Evolutionary conservation across 2,113 vertebrate species (phyloP).

Genomic region (Seriola quinqueradiata): DNA sequence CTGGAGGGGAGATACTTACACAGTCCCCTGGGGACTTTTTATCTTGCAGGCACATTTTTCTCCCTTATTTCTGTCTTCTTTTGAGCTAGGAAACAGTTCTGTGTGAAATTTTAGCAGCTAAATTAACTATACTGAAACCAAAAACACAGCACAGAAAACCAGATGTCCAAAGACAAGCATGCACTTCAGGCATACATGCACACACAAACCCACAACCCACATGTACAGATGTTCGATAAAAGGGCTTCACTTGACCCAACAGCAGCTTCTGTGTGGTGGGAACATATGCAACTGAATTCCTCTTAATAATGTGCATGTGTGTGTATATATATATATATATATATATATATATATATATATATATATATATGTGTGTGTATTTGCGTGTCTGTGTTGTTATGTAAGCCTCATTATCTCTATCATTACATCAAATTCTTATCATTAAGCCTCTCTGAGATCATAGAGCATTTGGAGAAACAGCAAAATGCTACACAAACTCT

Average conservation of each 20-base stretch:
- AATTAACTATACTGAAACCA: slow-evolving; percentile 11
- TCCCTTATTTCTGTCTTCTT: slow-evolving; percentile 1
- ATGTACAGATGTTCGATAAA: background rate
- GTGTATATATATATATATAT: slow-evolving; percentile 18
- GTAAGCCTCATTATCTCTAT: slow-evolving; percentile 74
- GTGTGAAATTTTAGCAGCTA: slow-evolving; percentile 6
- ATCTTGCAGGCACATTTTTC: slow-evolving; percentile 26
- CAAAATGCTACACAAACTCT: slow-evolving; percentile 54
- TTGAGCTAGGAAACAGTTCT: slow-evolving; percentile 4
- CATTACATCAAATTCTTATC: slow-evolving; percentile 70
- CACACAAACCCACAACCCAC: background rate
- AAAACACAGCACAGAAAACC: slow-evolving; percentile 9
- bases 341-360: slow-evolving; percentile 17
- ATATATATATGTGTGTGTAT: slow-evolving; percentile 19
- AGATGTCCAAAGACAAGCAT: slow-evolving; percentile 12
- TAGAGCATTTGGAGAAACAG: slow-evolving; percentile 60
- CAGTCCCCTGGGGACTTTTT: slow-evolving; percentile 19
- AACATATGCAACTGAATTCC: slow-evolving; percentile 39
- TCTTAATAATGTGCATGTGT: slow-evolving; percentile 19
- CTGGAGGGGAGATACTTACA: background rate
- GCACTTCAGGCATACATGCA: background rate
- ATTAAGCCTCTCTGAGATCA: slow-evolving; percentile 68
- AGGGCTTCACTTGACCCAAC: slow-evolving; percentile 18
- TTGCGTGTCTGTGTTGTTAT: slow-evolving; percentile 44
- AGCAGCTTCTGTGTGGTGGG: slow-evolving; percentile 9